These are phyloP conservation scores for Drosophila sulfurigaster DNA, from an alignment of 1,140 invertebrate species.

Conservation along the genomic window DNA sequence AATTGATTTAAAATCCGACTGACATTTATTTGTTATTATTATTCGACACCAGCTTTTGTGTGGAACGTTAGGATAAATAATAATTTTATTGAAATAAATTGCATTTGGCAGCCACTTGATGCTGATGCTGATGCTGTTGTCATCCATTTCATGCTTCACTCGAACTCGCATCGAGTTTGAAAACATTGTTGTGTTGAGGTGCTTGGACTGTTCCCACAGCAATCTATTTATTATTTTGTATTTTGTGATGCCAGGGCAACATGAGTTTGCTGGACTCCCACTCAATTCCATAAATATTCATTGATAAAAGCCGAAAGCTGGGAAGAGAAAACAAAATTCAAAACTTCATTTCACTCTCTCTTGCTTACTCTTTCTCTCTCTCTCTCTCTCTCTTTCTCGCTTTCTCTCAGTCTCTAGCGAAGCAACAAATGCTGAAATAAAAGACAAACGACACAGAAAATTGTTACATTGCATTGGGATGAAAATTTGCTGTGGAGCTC, in stretches of 20 bases:
- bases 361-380: not conserved
- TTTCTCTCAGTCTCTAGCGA: constrained; percentile 8
- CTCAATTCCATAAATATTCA: constrained; percentile 56
- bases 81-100: constrained; percentile 7
- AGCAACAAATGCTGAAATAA: constrained; percentile 25
- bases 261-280: not conserved
- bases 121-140: not conserved
- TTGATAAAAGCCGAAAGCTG: constrained; percentile 32
- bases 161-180: not conserved
- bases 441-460: constrained; percentile 34
- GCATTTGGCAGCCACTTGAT: constrained; percentile 9
- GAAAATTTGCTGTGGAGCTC: constrained; percentile 24
- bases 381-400: constrained; percentile 6
- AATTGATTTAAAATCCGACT: not conserved
- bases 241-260: not conserved
- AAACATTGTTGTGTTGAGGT: not conserved
- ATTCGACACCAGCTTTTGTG: not conserved
- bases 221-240: constrained; percentile 31
- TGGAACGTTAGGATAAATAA: not conserved
- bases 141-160: constrained; percentile 3
- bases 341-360: not conserved
- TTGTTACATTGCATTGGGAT: constrained; percentile 31
- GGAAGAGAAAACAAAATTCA: constrained; percentile 14
- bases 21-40: not conserved
- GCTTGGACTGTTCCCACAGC: constrained; percentile 15